Base-by-base conservation (phyloP, 2,113 vertebrate species). In the Pseudolaguvia tuberculata region DNA sequence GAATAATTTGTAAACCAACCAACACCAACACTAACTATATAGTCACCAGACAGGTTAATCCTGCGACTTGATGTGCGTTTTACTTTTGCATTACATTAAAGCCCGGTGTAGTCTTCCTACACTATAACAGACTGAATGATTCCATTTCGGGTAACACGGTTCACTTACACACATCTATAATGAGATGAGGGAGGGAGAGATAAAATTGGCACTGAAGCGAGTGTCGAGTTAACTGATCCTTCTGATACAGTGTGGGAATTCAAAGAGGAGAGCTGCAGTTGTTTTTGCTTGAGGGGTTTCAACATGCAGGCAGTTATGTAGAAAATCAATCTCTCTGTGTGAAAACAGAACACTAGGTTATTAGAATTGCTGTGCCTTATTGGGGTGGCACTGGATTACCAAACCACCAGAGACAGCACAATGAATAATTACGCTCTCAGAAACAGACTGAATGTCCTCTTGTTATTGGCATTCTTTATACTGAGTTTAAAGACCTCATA, bases 151-250 rank as follows among this genome's bases (percentile, higher is more conserved):
- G 65, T 55, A 57, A 57, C 52, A 75, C 18, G 62, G 73, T 55
- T 75, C 68, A 45, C 67, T 62, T 70, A 69, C 75, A 70, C 48
- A 62, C 63, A 58, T 68, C 62, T 35, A 23, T 56, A 48, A 59
- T 47, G 57, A 52, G 23, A 70, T 47, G 25, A 61, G 45, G 17
- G 21, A 70, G 29, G 31, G 48, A 58, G 53, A 70, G 75, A 55
- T 77, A 55, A 63, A 70, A 48, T 39, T 48, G 21, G 51, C 56
- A 45, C 45, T 21, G n/a, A 48, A 61, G 77, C 4, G 11, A 74
- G 65, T 47, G 51, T 70, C 21, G 21, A 65, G 66, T 74, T 75
- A 70, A 79, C 59, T 71, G 68, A 80, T 72, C 70, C 73, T 52
- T 68, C 68, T 78, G 62, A 61, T 59, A 61, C 31, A 21, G 59